A percentile compares a stretch with the other conserved stretches of the same genome.
Evolutionary conservation across 1,140 invertebrate species (phyloP).

Genomic region (Teleopsis dalmanni): DNA sequence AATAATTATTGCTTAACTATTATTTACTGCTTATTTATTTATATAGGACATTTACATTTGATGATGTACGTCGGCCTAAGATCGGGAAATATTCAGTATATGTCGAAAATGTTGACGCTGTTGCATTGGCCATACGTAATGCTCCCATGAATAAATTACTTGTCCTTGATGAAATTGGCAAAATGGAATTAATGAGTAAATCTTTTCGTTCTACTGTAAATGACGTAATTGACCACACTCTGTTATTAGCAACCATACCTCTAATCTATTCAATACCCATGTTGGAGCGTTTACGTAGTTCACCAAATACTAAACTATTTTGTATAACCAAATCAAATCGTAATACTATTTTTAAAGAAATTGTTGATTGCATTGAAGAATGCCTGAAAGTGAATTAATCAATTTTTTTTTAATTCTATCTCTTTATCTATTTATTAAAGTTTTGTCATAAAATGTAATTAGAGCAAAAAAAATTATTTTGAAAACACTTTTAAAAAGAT

Average conservation of each 20-base stretch:
- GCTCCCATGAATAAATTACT: slow-evolving; percentile 24
- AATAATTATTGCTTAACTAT: no score
- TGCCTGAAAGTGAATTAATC: slow-evolving; percentile 1
- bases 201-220: slow-evolving; percentile 46
- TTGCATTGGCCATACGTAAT: slow-evolving; percentile 28
- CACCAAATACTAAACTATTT: slow-evolving; percentile 1
- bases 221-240: slow-evolving; percentile 26
- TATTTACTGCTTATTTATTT: not conserved
- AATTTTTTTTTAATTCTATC: not conserved
- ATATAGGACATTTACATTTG: not conserved
- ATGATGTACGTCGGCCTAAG: slow-evolving; percentile 20
- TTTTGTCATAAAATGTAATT: no score
- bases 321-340: slow-evolving; percentile 16
- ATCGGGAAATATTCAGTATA: slow-evolving; percentile 56
- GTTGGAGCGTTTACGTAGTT: slow-evolving; percentile 11
- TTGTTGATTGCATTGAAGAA: slow-evolving; percentile 3
- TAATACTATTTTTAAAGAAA: slow-evolving; percentile 7
- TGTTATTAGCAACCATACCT: slow-evolving; percentile 53
- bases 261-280: not conserved
- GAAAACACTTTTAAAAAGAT: no score
- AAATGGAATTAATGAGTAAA: slow-evolving; percentile 60
- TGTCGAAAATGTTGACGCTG: slow-evolving; percentile 51
- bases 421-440: no score
- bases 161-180: slow-evolving; percentile 60
- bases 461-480: no score